Evolutionary conservation across 2,113 vertebrate species (phyloP).

Genomic region (Tapirus terrestris): DNA sequence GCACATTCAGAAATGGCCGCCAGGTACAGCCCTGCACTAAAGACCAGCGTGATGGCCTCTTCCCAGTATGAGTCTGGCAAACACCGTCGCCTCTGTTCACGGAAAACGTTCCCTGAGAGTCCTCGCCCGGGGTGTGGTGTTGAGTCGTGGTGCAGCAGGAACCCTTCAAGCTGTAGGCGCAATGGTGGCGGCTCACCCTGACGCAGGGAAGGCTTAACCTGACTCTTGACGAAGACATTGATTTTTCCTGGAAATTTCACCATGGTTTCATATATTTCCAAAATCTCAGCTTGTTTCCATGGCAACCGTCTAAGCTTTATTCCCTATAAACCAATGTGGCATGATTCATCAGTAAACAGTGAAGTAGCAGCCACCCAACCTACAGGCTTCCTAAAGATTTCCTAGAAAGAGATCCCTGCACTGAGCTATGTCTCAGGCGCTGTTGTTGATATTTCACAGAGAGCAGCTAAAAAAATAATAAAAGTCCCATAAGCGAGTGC

Average conservation of each 20-base stretch:
- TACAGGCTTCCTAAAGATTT: conserved; percentile 71
- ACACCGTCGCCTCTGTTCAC: not conserved
- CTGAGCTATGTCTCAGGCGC: not conserved
- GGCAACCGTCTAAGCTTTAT: conserved; percentile 70
- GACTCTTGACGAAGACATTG: conserved; percentile 71
- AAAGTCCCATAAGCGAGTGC: conserved; percentile 6
- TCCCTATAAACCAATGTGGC: conserved; percentile 62
- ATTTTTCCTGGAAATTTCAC: conserved; percentile 82
- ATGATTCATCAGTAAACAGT: conserved; percentile 69
- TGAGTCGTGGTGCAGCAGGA: not conserved
- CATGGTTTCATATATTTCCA: conserved; percentile 78
- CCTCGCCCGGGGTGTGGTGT: not conserved
- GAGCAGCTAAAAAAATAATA: conserved; percentile 64
- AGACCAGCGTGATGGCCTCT: not conserved
- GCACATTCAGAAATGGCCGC: conserved; percentile 53
- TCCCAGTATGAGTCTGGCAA: not conserved
- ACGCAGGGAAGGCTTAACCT: conserved; percentile 56
- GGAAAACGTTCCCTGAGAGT: not conserved
- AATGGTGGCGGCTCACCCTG: not conserved
- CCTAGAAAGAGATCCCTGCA: conserved; percentile 70
- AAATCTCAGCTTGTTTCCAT: conserved; percentile 80
- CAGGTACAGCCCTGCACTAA: not conserved
- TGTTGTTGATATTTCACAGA: conserved; percentile 65
- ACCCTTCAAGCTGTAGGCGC: not conserved
- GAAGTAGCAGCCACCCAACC: conserved; percentile 61